Base-by-base conservation (phyloP, 35 echinoderm and acorn worm genomes). In the Ptychodera flava region DNA sequence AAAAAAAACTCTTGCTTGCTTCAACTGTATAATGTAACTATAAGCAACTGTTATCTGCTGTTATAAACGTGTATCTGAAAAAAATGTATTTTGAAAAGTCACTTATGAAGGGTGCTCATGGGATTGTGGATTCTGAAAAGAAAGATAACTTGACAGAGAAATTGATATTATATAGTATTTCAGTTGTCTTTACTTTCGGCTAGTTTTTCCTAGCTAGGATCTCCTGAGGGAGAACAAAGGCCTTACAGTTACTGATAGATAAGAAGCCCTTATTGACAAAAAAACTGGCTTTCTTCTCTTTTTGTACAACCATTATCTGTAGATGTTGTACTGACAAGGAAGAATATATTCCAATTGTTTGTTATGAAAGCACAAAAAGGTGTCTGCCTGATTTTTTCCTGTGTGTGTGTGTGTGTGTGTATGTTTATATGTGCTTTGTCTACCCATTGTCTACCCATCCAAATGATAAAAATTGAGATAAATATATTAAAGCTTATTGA, bases 1-100 rank as follows among this genome's bases (percentile, higher is more conserved):
- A 64, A 64, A 64, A n/a, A n/a, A n/a, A n/a, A n/a, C n/a, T n/a
- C n/a, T 64, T 64, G 45, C 45, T 64, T 64, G 45, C 45, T 64
- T 64, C 22, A 64, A 64, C 22, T 64, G 45, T 64, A 64, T 64
- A 64, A 22, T 64, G 45, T 64, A n/a, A n/a, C 45, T 64, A 6
- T 64, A 64, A 64, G 45, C 6, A 6, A 64, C 22, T 64, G 45
- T 64, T 64, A 6, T 64, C 45, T 64, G 45, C 45, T 64, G 6
- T 64, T 22, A n/a, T n/a, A n/a, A n/a, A n/a, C n/a, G n/a, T n/a
- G n/a, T n/a, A n/a, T n/a, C n/a, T n/a, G n/a, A n/a, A n/a, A 22
- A 64, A 64, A 64, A 6, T 64, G 45, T 64, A 64, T 64, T 64
- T 64, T 6, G 45, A 64, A 64, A 22, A n/a, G n/a, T n/a, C 22